A percentile compares a stretch with the other conserved stretches of the same genome.
Conservation (phyloP, 2,797 vertebrate genomes). For the Hoplostethus atlanticus region DNA sequence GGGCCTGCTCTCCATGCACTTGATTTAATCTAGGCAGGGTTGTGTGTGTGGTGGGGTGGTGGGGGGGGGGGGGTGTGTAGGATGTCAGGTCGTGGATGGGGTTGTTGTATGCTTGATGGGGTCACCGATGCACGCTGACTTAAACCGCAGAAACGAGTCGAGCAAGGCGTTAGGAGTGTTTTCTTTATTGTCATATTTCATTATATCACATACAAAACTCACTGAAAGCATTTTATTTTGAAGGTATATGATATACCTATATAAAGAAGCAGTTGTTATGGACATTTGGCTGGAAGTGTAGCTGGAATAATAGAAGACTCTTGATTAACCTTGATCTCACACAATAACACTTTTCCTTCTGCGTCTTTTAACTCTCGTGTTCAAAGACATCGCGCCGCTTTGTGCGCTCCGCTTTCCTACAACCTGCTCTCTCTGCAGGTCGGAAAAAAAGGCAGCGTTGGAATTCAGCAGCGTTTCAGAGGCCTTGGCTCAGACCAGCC, state of each 20-base stretch:
- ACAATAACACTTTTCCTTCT: conserved; percentile 15
- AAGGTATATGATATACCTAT: conserved; percentile 9
- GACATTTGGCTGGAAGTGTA: conserved; percentile 30
- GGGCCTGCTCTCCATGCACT: conserved; percentile 65
- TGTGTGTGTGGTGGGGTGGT: conserved; percentile 60
- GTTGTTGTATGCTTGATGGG: conserved; percentile 48
- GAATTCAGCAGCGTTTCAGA: conserved; percentile 54
- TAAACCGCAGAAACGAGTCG: conserved; percentile 30
- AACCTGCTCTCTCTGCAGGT: conserved; percentile 14
- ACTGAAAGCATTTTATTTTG: conserved; percentile 26
- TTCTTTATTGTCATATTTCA: conserved; percentile 23
- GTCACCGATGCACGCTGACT: conserved; percentile 33
- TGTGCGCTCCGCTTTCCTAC: conserved; percentile 15
- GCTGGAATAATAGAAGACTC: conserved; percentile 38
- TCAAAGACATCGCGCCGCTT: conserved; percentile 23
- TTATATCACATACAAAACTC: too few relatives aligned
- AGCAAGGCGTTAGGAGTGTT: conserved; percentile 31
- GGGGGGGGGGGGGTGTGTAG: conserved; percentile 28
- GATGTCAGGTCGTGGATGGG: conserved; percentile 14
- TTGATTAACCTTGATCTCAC: conserved; percentile 53
- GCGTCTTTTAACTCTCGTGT: conserved; percentile 27
- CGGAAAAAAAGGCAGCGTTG: conserved; percentile 23
- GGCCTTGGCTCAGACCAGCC: conserved; percentile 60
- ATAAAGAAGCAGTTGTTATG: conserved; percentile 37
- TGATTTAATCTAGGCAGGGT: conserved; percentile 71